Conservation (phyloP, 2,888 invertebrate species). For the Noctua janthe region DNA sequence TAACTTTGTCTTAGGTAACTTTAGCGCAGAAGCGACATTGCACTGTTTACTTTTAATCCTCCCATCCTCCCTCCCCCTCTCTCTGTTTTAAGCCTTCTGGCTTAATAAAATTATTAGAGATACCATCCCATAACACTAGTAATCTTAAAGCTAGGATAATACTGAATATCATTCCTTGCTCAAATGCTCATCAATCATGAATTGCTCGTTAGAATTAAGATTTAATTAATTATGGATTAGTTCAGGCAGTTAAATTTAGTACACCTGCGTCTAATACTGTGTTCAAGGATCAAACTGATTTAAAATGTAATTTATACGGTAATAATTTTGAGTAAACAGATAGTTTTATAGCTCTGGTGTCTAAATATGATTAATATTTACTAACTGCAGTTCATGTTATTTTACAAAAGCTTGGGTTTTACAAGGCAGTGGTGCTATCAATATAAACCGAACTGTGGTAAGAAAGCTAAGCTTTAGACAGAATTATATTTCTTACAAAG, state of each 20-base stretch:
- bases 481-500: not conserved
- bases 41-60: no score
- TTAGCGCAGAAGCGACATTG: no score
- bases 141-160: slow-evolving; percentile 3
- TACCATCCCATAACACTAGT: not conserved
- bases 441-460: not conserved
- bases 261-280: slow-evolving; percentile 42
- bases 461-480: not conserved
- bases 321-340: slow-evolving; percentile 1
- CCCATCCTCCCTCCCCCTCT: no score
- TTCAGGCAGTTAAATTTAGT: slow-evolving; percentile 33
- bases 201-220: slow-evolving; percentile 34
- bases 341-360: not conserved
- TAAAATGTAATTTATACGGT: slow-evolving; percentile 43
- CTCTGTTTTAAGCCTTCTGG: no score
- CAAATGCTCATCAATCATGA: slow-evolving; percentile 37
- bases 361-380: not conserved
- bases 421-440: not conserved
- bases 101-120: not conserved
- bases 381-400: not conserved
- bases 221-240: slow-evolving; percentile 51
- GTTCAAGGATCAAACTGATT: slow-evolving; percentile 23
- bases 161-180: slow-evolving; percentile 10
- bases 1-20: no score
- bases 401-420: not conserved